These are phyloP conservation scores for Xenopus petersii DNA, from an alignment of 2,797 vertebrate species.

Conservation along the genomic window DNA sequence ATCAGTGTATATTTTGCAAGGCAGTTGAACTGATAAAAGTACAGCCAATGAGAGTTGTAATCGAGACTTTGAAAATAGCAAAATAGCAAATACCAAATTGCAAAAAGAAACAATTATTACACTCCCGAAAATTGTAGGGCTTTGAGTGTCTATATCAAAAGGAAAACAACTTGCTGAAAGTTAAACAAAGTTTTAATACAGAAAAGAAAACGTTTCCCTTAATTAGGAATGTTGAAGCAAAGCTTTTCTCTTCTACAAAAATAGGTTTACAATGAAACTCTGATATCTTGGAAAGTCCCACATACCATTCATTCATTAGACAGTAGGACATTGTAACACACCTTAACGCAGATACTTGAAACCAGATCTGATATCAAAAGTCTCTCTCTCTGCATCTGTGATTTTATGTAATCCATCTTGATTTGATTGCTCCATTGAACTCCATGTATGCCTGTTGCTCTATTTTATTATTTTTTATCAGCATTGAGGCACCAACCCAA, in stretches of 20 bases:
- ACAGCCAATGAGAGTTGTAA: no score
- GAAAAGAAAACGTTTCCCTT: neutral
- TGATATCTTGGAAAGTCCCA: conserved; percentile 3
- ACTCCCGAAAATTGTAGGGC: no score
- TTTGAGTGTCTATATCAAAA: no score
- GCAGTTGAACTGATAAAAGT: no score
- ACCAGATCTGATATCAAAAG: neutral
- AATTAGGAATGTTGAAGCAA: neutral
- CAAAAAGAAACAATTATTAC: no score
- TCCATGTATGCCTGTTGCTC: neutral
- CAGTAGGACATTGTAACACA: neutral
- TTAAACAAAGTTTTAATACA: neutral
- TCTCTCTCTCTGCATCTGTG: neutral
- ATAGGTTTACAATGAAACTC: neutral
- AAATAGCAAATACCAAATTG: no score
- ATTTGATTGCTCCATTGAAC: neutral
- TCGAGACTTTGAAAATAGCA: no score
- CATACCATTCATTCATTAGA: conserved; percentile 1
- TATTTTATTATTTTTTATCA: no score
- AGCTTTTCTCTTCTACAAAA: neutral
- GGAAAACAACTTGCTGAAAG: no score
- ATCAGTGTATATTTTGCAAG: no score
- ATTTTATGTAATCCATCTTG: neutral
- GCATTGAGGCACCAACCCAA: no score
- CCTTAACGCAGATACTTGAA: neutral